phyloP scores from a whole-genome alignment of 1,140 invertebrate species.

The Microvelia longipes region DNA sequence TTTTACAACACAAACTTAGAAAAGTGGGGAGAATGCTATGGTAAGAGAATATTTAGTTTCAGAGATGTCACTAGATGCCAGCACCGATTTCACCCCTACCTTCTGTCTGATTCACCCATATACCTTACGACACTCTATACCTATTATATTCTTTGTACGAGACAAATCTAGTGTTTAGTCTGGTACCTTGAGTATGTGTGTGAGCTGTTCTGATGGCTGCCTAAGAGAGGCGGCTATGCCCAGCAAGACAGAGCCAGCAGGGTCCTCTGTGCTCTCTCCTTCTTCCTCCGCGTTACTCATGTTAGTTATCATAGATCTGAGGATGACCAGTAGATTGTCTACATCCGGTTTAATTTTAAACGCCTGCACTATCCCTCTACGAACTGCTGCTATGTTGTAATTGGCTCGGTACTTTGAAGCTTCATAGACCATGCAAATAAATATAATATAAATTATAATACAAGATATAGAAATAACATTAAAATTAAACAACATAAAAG shows the following conservation, averaged over 20 bases:
- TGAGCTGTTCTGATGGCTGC: not conserved
- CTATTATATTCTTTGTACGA: not conserved
- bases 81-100: too few species aligned
- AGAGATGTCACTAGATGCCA: too few species aligned
- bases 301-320: constrained; percentile 28
- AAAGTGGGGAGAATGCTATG: too few species aligned
- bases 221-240: constrained; percentile 27
- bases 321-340: constrained; percentile 35
- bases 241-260: constrained; percentile 36
- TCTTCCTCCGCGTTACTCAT: not conserved
- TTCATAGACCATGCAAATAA: too few species aligned
- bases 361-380: constrained; percentile 37
- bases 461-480: too few species aligned
- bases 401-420: constrained; percentile 23
- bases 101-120: too few species aligned
- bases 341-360: constrained; percentile 40
- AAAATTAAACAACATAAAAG: too few species aligned
- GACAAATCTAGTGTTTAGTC: not conserved
- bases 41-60: too few species aligned
- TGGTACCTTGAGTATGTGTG: constrained; percentile 22
- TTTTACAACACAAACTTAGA: too few species aligned
- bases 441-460: too few species aligned
- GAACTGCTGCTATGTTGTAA: constrained; percentile 36
- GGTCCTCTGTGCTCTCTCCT: constrained; percentile 29
- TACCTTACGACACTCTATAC: not conserved